phyloP scores from a whole-genome alignment of 1,140 invertebrate species.

The Solenopsis fugax region DNA sequence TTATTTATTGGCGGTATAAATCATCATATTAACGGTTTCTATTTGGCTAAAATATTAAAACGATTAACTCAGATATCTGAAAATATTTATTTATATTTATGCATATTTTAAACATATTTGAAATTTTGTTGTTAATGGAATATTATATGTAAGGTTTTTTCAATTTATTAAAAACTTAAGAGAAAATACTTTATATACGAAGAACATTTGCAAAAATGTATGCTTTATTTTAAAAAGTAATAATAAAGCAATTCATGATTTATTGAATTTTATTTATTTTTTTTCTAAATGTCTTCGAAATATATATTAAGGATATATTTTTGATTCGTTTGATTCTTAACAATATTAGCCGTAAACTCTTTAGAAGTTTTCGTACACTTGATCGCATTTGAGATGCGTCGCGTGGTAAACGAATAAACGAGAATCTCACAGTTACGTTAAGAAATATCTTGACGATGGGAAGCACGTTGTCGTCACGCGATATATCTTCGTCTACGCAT shows the following conservation, averaged over 20 bases:
- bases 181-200: not conserved
- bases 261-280: not conserved
- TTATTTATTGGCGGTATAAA: conserved; percentile 6
- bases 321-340: not conserved
- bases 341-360: not conserved
- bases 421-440: conserved; percentile 21
- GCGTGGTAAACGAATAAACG: not conserved
- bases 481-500: conserved; percentile 51
- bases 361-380: not conserved
- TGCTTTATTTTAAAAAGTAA: not conserved
- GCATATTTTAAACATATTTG: not conserved
- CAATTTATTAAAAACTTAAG: not conserved
- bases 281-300: not conserved
- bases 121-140: not conserved
- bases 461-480: not conserved
- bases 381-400: not conserved
- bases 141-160: not conserved
- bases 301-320: not conserved
- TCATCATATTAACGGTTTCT: not conserved
- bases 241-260: not conserved
- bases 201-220: not conserved
- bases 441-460: conserved; percentile 25
- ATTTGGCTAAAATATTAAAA: conserved; percentile 20
- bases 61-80: not conserved
- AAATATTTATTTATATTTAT: conserved; percentile 2